A percentile compares a stretch with the other conserved stretches of the same genome.
Evolutionary conservation across 1,140 invertebrate genomes (phyloP).

Genomic region (Linepithema humile): DNA sequence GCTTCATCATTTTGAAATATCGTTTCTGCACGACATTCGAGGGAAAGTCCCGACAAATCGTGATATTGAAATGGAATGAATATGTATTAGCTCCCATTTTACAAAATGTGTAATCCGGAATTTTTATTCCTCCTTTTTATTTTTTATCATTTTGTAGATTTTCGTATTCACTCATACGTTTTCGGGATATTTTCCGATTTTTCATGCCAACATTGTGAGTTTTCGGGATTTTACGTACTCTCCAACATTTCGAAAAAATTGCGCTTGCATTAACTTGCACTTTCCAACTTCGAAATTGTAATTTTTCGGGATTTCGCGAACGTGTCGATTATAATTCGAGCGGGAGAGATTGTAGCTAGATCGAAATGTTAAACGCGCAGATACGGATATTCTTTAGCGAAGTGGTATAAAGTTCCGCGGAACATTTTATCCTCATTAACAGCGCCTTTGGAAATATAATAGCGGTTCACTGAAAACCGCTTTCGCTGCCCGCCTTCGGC

Average conservation of each 20-base stretch:
- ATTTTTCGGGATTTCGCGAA: neutral
- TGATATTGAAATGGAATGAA: constrained; percentile 44
- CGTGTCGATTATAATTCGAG: neutral
- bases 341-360: neutral
- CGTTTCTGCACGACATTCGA: constrained; percentile 28
- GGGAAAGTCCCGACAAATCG: constrained; percentile 22
- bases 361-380: neutral
- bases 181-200: neutral
- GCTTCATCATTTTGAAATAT: constrained; percentile 38
- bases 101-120: constrained; percentile 29
- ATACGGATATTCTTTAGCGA: neutral
- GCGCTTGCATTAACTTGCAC: neutral
- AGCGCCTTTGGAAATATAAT: constrained; percentile 49
- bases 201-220: neutral
- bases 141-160: neutral
- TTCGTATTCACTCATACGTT: neutral
- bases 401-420: constrained; percentile 20
- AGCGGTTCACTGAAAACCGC: constrained; percentile 35
- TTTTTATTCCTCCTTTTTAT: neutral
- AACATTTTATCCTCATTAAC: constrained; percentile 57
- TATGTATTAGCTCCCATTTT: neutral
- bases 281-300: neutral
- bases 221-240: neutral
- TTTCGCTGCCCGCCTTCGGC: constrained; percentile 31
- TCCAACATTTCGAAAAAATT: constrained; percentile 1